Evolutionary conservation across 2,888 invertebrate species (phyloP), one percentile per base, ranked within the genome.

Genomic region (Oligia fasciuncula): DNA sequence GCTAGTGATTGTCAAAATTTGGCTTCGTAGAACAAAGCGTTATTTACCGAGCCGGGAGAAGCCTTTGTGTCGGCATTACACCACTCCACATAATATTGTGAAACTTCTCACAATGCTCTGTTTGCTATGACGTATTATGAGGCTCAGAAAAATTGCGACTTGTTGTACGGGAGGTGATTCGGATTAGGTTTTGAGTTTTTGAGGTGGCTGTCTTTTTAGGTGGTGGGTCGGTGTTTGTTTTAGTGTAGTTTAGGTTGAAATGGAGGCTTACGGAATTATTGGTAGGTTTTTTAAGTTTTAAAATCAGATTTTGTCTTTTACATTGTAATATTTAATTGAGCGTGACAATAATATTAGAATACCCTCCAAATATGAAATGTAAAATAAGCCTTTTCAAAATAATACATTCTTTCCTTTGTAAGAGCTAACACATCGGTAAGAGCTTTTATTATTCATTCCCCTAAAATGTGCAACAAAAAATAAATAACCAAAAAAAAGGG

Each of bases 1-100:
- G 97, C 96, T 94, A 96, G 96, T 97, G 96, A 97, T 97, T 97
- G 97, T 97, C 97, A 97, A 97, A 97, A 97, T 97, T 97, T 97
- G 97, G 97, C 97, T 97, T 97, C 95, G 93, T 93, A 95, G 97
- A 96, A 97, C 97, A 97, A 97, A 97, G 97, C 97, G 94, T 93
- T 97, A 97, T 97, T 97, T 97, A 96, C 96, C 93, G 92, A 96
- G 95, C 91, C 93, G 94, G 93, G 94, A 93, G 95, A 80, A 92
- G 92, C 93, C 96, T 97, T 96, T 97, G 97, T 97, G 95, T 91
- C 94, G 93, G 95, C 93, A 96, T 96, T 96, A 97, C 96, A 95
- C 95, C 96, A 95, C 96, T 96, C 96, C 94, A 96, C 96, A 97
- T 96, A 96, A 97, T 97, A 97, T 97, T 96, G 96, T 97, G 96